Base-by-base conservation (phyloP, 2,888 invertebrate species). In the Eupsilia transversa region DNA sequence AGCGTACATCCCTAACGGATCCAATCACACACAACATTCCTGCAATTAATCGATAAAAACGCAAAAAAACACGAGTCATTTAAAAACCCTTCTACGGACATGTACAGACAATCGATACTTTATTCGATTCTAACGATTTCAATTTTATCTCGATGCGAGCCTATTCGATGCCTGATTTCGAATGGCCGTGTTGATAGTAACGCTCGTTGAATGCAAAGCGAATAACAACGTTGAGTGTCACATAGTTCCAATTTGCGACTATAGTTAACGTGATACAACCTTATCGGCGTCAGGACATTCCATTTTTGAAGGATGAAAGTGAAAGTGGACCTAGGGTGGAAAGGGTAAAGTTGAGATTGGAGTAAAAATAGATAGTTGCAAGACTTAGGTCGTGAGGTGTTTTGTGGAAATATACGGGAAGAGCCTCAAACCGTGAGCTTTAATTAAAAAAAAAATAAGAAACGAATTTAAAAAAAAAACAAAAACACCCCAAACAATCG, bases 111-210 rank as follows among this genome's bases (percentile, higher is more conserved):
- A 92, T 93, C 92, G 86, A 91, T 90, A 87, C 85, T 91, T 91
- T 83, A 93, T 92, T 90, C 89, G 87, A 91, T 91, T 90, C 91
- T 91, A 93, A 92, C 92, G 90, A 94, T 93, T 92, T 92, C 91
- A 93, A 92, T 93, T 92, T 92, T 91, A 93, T 94, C 92, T 90
- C 86, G 88, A 92, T 90, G 83, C 88, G 74, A 82, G 87, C 87
- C 89, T 89, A 90, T 90, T 83, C 86, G 91, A 92, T 92, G 93
- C 93, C 89, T 88, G 91, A 91, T 92, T 92, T 86, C 85, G 83
- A 91, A 92, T 90, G 86, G 90, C 88, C 84, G 83, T 88, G 91
- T 89, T 89, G 92, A 92, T 92, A 89, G 90, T 89, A 87, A 89
- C 92, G 91, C 90, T 85, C 89, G 86, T 90, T 92, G 93, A 93